A percentile compares a stretch with the other conserved stretches of the same genome.
These are phyloP conservation scores for Xenus cinereus DNA, from an alignment of 2,113 vertebrate genomes.

Conservation along the genomic window DNA sequence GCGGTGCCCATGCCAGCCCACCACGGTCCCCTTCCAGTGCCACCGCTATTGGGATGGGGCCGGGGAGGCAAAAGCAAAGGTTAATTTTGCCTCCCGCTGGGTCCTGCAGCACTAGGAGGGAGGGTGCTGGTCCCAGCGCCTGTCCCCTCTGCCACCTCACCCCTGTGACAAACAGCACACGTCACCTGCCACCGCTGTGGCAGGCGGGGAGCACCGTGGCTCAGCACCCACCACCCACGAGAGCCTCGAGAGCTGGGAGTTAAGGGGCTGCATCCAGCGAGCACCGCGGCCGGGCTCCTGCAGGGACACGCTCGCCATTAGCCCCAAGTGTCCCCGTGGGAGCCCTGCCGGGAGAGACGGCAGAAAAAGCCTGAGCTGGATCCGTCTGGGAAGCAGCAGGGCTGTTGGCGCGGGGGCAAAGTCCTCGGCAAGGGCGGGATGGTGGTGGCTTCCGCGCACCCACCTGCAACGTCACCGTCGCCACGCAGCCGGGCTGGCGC, in stretches of 20 bases:
- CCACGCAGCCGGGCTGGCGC: background rate
- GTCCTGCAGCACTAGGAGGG: background rate
- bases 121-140: background rate
- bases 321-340: background rate
- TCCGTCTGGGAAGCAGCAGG: background rate
- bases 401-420: background rate
- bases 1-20: background rate
- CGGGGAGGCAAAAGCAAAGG: background rate
- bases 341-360: background rate
- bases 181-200: background rate
- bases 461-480: fast-evolving
- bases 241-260: fast-evolving
- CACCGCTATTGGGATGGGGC: background rate
- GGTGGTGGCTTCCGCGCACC: background rate
- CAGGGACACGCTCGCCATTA: background rate
- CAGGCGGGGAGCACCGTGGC: background rate
- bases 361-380: background rate
- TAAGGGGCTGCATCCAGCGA: background rate
- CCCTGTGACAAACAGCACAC: background rate
- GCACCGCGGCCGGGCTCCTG: background rate
- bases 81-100: background rate
- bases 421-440: background rate
- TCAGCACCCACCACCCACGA: background rate
- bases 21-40: background rate
- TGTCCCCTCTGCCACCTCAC: background rate